Evolutionary conservation across 2,797 vertebrate genomes (phyloP).

Genomic region (Tenualosa ilisha): DNA sequence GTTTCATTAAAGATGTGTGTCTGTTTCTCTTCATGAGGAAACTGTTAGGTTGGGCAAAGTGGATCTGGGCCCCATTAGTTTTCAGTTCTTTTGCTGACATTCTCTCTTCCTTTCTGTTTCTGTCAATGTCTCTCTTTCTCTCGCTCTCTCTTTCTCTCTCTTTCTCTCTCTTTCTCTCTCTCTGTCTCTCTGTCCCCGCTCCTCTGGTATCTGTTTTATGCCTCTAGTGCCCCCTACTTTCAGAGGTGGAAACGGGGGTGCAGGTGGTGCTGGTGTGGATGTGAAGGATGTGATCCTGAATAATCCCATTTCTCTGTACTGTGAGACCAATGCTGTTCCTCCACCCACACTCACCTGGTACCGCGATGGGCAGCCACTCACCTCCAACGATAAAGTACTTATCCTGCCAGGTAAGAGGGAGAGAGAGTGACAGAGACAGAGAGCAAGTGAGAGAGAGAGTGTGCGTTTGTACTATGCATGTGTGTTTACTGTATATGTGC

Average conservation of each 20-base stretch:
- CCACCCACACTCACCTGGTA: constrained; percentile 94
- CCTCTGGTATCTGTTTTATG: background rate
- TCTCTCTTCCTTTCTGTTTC: too few species aligned
- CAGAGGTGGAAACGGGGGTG: constrained; percentile 69
- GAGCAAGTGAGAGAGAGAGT: background rate
- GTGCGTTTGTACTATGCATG: background rate
- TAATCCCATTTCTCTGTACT: constrained; percentile 91
- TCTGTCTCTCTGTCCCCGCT: background rate
- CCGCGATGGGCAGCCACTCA: constrained; percentile 83
- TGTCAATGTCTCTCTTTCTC: background rate
- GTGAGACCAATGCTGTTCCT: constrained; percentile 92
- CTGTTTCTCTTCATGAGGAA: too few species aligned
- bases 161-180: background rate
- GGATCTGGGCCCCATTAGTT: too few species aligned
- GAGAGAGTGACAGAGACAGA: background rate
- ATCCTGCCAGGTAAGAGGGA: constrained; percentile 84
- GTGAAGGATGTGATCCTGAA: constrained; percentile 87
- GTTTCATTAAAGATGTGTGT: background rate
- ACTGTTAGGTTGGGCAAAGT: too few species aligned
- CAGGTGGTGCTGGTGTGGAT: constrained; percentile 61
- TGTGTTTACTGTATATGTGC: background rate
- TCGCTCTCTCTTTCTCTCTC: constrained; percentile 23
- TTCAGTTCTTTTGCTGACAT: background rate
- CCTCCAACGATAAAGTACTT: constrained; percentile 84
- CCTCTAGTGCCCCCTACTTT: constrained; percentile 91